Evolutionary conservation across 2,113 vertebrate species (phyloP).

Genomic region (Leucoraja erinaceus): DNA sequence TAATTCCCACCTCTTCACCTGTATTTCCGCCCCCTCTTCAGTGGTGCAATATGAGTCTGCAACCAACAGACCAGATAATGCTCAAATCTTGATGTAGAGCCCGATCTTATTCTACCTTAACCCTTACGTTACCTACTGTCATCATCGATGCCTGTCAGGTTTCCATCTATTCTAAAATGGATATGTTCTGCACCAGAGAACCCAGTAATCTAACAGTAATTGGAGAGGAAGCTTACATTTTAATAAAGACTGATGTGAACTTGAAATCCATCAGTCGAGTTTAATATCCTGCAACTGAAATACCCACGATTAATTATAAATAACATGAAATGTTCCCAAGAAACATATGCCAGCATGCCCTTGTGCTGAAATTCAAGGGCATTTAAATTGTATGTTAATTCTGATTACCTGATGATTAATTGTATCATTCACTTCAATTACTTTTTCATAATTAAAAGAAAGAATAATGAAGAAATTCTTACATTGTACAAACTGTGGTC

Average conservation of each 20-base stretch:
- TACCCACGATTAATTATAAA: not conserved
- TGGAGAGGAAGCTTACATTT: not conserved
- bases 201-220: not conserved
- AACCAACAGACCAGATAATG: not conserved
- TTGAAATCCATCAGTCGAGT: not conserved
- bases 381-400: not conserved
- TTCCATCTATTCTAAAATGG: not conserved
- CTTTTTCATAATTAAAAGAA: constrained; percentile 18
- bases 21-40: not conserved
- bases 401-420: constrained; percentile 15
- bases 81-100: not conserved
- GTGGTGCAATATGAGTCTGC: not conserved
- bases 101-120: not conserved
- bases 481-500: not conserved
- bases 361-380: constrained; percentile 8
- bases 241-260: not conserved
- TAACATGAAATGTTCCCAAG: not conserved
- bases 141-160: not conserved
- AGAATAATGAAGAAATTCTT: not conserved
- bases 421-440: constrained; percentile 9
- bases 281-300: not conserved
- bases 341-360: not conserved
- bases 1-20: no score
- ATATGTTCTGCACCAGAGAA: not conserved
- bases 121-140: not conserved